Conservation (phyloP, 1,140 invertebrate species). For the Mycetomoellerius zeteki region DNA sequence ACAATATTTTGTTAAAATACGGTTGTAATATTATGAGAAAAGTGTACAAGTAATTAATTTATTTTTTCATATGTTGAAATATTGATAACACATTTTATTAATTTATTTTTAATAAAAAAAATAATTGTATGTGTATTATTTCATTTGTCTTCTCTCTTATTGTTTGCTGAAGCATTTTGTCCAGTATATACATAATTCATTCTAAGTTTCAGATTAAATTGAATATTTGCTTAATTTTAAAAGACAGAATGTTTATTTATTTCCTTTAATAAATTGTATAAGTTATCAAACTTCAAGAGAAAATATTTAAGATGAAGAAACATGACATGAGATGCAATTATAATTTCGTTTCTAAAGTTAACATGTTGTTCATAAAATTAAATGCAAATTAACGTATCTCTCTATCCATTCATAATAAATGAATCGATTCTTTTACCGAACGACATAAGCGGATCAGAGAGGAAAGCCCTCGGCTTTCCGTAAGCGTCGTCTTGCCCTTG, state of each 20-base stretch:
- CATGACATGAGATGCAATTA: not conserved
- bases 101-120: constrained; percentile 24
- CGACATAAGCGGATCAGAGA: constrained; percentile 48
- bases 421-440: constrained; percentile 33
- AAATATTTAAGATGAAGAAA: not conserved
- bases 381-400: constrained; percentile 1
- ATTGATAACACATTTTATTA: not conserved
- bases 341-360: not conserved
- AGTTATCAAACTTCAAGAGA: not conserved
- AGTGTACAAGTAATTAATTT: constrained; percentile 6
- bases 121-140: not conserved
- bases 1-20: not conserved
- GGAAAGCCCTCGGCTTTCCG: constrained; percentile 22
- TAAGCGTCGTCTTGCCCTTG: constrained; percentile 32
- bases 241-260: not conserved
- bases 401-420: constrained; percentile 22
- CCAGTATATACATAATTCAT: not conserved
- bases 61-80: not conserved
- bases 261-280: not conserved
- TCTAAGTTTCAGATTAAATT: not conserved
- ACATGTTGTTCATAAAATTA: not conserved
- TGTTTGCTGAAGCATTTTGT: not conserved
- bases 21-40: not conserved
- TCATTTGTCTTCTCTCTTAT: not conserved
- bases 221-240: not conserved